Percentiles rank a stretch among this genome's conserved stretches.
These are phyloP conservation scores for Cataglyphis albicans DNA, from an alignment of 2,888 invertebrate genomes.

Conservation along the genomic window DNA sequence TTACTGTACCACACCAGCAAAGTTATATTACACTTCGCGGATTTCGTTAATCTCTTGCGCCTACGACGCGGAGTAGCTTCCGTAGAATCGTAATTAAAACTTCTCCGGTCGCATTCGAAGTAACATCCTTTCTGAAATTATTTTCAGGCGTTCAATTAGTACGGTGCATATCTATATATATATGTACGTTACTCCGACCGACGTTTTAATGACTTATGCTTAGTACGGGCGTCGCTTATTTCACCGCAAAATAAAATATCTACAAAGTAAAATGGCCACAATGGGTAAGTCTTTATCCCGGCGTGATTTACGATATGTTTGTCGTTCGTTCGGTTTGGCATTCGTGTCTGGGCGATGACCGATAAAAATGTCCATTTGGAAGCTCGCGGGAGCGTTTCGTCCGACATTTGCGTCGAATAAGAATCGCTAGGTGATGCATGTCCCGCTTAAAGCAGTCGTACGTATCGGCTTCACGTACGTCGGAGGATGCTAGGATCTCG, in stretches of 20 bases:
- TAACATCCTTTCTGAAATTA: slow-evolving; percentile 8
- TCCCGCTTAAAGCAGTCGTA: slow-evolving; percentile 51
- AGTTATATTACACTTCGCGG: slow-evolving; percentile 46
- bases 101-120: slow-evolving; percentile 4
- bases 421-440: slow-evolving; percentile 62
- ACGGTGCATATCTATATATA: not conserved
- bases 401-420: slow-evolving; percentile 48
- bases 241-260: not conserved
- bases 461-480: slow-evolving; percentile 64
- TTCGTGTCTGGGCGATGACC: not conserved
- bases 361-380: slow-evolving; percentile 51
- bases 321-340: slow-evolving; percentile 15
- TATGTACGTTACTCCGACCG: too few species aligned
- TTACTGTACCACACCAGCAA: slow-evolving; percentile 16
- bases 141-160: slow-evolving; percentile 29
- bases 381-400: slow-evolving; percentile 13
- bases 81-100: slow-evolving; percentile 49
- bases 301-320: not conserved
- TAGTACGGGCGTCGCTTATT: too few species aligned
- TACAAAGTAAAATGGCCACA: not conserved
- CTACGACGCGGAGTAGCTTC: slow-evolving; percentile 25
- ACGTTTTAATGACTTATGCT: not conserved
- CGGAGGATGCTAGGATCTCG: slow-evolving; percentile 27
- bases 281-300: not conserved
- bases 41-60: slow-evolving; percentile 48